phyloP scores from a whole-genome alignment of 2,888 invertebrate genomes.

The Platycheirus albimanus region DNA sequence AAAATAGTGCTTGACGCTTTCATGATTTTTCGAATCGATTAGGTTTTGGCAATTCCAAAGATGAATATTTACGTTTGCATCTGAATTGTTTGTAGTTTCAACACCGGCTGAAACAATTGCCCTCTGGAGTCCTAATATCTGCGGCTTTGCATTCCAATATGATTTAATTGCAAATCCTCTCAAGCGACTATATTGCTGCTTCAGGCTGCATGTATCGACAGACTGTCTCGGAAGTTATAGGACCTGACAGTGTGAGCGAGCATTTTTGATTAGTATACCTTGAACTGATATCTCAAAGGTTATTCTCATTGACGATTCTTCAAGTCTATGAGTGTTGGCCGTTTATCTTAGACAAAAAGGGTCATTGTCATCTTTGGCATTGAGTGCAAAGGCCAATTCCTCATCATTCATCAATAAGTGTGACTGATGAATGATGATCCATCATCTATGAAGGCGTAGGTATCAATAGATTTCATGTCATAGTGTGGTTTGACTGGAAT shows the following conservation, averaged over 20 bases:
- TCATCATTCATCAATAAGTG: too few species aligned
- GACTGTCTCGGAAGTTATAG: slow-evolving; percentile 29
- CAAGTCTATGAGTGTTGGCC: background rate
- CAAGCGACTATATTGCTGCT: background rate
- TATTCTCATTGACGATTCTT: slow-evolving; percentile 13
- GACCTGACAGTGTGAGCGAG: slow-evolving; percentile 2
- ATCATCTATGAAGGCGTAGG: too few species aligned
- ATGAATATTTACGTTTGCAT: slow-evolving; percentile 4
- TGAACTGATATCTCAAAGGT: slow-evolving; percentile 15
- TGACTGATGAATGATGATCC: too few species aligned
- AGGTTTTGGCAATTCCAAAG: too few species aligned
- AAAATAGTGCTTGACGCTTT: slow-evolving; percentile 14
- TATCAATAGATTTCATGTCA: too few species aligned
- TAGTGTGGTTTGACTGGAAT: too few species aligned
- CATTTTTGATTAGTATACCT: background rate
- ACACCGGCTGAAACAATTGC: background rate
- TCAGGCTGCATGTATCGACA: background rate
- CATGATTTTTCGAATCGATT: background rate
- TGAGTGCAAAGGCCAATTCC: background rate
- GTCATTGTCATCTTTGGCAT: background rate
- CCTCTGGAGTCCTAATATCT: slow-evolving; percentile 16
- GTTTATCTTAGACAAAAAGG: slow-evolving; percentile 30
- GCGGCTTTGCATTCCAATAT: slow-evolving; percentile 22
- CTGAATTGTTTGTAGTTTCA: background rate
- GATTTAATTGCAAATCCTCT: slow-evolving; percentile 12